Evolutionary conservation across 2,888 invertebrate genomes (phyloP).

Genomic region (Phyllotreta cruciferae): DNA sequence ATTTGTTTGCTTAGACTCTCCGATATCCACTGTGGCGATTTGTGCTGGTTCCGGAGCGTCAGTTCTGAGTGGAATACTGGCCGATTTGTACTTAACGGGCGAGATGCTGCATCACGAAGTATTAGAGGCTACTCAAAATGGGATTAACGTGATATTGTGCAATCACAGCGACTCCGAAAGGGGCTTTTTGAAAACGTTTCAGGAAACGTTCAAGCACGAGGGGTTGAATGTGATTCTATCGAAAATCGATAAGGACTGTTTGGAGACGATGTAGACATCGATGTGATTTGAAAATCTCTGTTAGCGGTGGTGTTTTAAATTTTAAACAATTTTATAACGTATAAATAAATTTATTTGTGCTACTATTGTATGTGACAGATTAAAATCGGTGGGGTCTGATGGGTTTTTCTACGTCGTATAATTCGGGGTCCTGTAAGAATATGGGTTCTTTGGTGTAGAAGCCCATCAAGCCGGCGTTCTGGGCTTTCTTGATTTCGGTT

Average conservation of each 20-base stretch:
- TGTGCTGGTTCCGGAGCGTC: slow-evolving; percentile 91
- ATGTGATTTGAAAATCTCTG: neutral
- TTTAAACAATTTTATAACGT: neutral
- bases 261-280: slow-evolving; percentile 71
- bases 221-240: slow-evolving; percentile 70
- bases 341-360: slow-evolving; percentile 1
- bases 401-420: slow-evolving; percentile 89
- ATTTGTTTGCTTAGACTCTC: slow-evolving; percentile 57
- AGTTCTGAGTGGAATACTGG: slow-evolving; percentile 72
- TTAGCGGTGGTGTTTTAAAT: neutral
- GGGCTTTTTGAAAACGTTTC: slow-evolving; percentile 77
- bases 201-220: slow-evolving; percentile 51
- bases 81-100: slow-evolving; percentile 86
- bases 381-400: slow-evolving; percentile 81
- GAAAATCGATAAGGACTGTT: slow-evolving; percentile 77
- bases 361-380: slow-evolving; percentile 30
- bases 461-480: slow-evolving; percentile 83
- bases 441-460: slow-evolving; percentile 79
- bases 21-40: slow-evolving; percentile 70
- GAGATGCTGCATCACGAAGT: slow-evolving; percentile 97
- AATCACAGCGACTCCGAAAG: slow-evolving; percentile 95
- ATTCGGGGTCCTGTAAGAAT: slow-evolving; percentile 85
- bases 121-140: slow-evolving; percentile 82
- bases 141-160: slow-evolving; percentile 82
- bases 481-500: slow-evolving; percentile 76